These are phyloP conservation scores for Drosophila kanekoi DNA, from an alignment of 2,888 invertebrate genomes.

Conservation along the genomic window DNA sequence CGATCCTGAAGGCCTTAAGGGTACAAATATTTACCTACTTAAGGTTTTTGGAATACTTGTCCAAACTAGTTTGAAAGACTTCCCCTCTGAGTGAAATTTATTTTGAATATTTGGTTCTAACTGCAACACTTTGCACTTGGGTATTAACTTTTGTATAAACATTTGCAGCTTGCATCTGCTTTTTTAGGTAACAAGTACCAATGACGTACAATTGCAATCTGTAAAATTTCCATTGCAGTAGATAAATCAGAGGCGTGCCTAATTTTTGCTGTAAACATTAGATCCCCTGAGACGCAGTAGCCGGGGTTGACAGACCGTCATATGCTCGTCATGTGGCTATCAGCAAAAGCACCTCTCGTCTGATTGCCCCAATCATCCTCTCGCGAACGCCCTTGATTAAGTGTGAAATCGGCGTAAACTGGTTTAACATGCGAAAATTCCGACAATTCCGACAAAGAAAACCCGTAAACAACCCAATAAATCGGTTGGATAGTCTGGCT, in stretches of 20 bases:
- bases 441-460: constrained; percentile 27
- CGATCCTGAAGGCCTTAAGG: not conserved
- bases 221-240: constrained; percentile 55
- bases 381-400: constrained; percentile 54
- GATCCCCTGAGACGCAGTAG: constrained; percentile 42
- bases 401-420: constrained; percentile 59
- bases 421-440: constrained; percentile 54
- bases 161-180: not conserved
- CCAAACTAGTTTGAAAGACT: not conserved
- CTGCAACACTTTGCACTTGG: not conserved
- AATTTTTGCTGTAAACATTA: constrained; percentile 35
- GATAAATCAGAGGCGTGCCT: constrained; percentile 28
- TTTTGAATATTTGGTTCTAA: not conserved
- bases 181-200: not conserved
- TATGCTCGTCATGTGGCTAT: constrained; percentile 69
- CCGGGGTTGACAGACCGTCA: constrained; percentile 45
- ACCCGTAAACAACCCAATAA: constrained; percentile 29
- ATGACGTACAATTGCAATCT: constrained; percentile 36
- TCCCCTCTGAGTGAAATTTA: not conserved
- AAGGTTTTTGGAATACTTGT: not conserved
- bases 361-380: not conserved
- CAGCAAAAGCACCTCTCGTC: constrained; percentile 29
- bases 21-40: not conserved
- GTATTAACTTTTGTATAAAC: constrained; percentile 2
- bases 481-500: constrained; percentile 43